Evolutionary conservation across 2,888 invertebrate species (phyloP).

Genomic region (Drosophila seclusa): DNA sequence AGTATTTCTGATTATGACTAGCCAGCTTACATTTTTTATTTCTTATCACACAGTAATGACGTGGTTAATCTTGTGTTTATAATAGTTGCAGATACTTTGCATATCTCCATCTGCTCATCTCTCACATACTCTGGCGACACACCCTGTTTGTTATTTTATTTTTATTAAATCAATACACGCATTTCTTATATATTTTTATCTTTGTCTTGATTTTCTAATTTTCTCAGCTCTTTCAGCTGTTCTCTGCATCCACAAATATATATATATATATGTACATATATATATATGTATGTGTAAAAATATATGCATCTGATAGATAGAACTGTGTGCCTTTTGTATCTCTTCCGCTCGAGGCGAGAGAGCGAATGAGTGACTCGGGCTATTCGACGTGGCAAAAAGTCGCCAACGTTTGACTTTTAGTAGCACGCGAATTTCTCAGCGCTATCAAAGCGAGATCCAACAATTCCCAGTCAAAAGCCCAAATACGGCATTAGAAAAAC

Average conservation of each 20-base stretch:
- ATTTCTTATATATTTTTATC: conserved; percentile 79
- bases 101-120: conserved; percentile 1
- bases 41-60: background rate
- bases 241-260: conserved; percentile 31
- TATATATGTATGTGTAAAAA: background rate
- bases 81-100: background rate
- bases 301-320: conserved; percentile 45
- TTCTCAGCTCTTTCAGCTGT: conserved; percentile 50
- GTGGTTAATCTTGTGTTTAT: conserved; percentile 3
- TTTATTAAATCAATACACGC: conserved; percentile 77
- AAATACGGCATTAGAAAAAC: conserved; percentile 48
- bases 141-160: conserved; percentile 70
- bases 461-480: conserved; percentile 51
- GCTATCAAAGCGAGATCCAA: conserved; percentile 60
- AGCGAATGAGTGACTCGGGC: conserved; percentile 44
- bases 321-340: conserved; percentile 48
- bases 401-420: conserved; percentile 78
- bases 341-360: conserved; percentile 46
- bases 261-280: background rate
- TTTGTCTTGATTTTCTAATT: conserved; percentile 69
- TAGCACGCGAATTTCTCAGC: conserved; percentile 76
- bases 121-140: conserved; percentile 10
- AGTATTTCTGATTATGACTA: background rate
- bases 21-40: background rate
- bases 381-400: conserved; percentile 73